Conservation (phyloP, 2,797 vertebrate genomes). For the Lateolabrax maculatus region DNA sequence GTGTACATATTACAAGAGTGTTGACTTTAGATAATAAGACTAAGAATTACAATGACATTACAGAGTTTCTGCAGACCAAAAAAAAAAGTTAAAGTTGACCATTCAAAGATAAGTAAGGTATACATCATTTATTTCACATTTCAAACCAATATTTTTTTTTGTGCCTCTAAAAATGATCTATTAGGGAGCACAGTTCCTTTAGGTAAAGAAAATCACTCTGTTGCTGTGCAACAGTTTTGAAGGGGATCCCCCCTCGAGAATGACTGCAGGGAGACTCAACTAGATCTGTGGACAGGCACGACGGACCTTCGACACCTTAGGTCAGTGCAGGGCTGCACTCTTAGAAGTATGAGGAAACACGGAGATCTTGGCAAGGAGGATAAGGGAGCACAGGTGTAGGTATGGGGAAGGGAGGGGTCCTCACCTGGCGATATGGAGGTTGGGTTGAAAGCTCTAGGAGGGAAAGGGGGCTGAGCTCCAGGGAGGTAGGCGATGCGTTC, state of each 20-base stretch:
- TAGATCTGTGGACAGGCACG: constrained; percentile 27
- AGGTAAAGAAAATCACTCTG: background rate
- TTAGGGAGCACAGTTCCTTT: background rate
- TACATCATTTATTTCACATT: background rate
- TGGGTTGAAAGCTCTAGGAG: constrained; percentile 95
- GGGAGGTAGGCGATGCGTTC: constrained; percentile 98
- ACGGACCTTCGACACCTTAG: constrained; percentile 60
- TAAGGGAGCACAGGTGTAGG: constrained; percentile 67
- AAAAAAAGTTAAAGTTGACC: background rate
- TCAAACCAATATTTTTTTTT: background rate
- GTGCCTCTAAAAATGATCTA: constrained; percentile 9
- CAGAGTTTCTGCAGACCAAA: background rate
- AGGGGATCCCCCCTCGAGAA: constrained; percentile 33
- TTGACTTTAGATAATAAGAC: too few relatives aligned
- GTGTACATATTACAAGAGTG: too few relatives aligned
- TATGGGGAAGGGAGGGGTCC: constrained; percentile 71
- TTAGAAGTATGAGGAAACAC: constrained; percentile 54
- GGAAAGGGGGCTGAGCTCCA: constrained; percentile 95
- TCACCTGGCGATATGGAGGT: constrained; percentile 97
- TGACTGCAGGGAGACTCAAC: constrained; percentile 22
- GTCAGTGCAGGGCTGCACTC: constrained; percentile 59
- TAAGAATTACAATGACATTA: background rate
- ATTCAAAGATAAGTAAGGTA: background rate
- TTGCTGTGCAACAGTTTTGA: background rate
- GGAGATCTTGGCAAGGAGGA: constrained; percentile 64